These are phyloP conservation scores for Malurus cyaneus DNA, from an alignment of 2,113 vertebrate genomes.

Conservation along the genomic window DNA sequence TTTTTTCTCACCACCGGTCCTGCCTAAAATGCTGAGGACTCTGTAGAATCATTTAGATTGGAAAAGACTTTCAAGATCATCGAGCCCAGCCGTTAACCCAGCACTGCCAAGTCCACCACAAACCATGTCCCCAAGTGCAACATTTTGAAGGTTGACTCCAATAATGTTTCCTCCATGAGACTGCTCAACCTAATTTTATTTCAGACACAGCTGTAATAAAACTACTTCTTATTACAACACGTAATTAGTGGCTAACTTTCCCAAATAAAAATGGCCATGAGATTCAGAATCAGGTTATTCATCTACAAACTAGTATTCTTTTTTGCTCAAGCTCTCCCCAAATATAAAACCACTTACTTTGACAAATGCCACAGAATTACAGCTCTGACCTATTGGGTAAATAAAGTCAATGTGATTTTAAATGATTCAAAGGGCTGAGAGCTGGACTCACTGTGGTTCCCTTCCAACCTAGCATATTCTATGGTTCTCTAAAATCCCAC, in stretches of 20 bases:
- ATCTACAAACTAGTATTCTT: not conserved
- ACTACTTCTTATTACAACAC: not conserved
- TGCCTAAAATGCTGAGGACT: not conserved
- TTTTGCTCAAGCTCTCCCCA: not conserved
- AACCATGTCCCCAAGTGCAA: not conserved
- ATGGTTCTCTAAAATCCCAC: not conserved
- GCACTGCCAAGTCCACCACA: not conserved
- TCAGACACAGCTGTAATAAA: not conserved
- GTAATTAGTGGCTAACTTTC: not conserved
- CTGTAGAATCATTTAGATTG: not conserved
- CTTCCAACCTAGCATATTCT: not conserved
- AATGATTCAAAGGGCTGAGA: not conserved
- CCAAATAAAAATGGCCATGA: not conserved
- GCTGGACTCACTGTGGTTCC: not conserved
- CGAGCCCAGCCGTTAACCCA: not conserved
- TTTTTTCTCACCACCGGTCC: not conserved
- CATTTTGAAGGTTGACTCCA: not conserved
- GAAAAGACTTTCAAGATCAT: not conserved
- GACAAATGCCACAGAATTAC: not conserved
- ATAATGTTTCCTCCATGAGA: not conserved
- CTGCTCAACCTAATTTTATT: not conserved
- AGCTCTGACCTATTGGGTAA: not conserved
- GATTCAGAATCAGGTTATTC: not conserved
- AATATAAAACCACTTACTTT: not conserved
- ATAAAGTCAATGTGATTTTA: not conserved